Evolutionary conservation across 2,888 invertebrate species (phyloP), one percentile per base, ranked within the genome.

Genomic region (Quadriops clusia): DNA sequence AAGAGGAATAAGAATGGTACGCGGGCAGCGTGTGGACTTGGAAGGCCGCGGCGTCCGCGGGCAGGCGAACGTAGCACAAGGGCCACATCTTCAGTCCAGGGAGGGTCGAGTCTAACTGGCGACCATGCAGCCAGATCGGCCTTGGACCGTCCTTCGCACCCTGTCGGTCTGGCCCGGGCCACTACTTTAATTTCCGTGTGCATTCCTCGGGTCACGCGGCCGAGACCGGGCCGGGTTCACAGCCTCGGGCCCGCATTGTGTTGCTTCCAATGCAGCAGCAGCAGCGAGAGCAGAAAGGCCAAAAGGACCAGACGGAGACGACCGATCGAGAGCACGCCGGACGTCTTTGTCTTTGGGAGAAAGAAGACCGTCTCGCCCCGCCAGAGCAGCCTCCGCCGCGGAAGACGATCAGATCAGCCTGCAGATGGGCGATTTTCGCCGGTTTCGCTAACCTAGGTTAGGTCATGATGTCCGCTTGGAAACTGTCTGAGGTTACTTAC

Each of bases 261-360:
- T n/a, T n/a, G n/a, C n/a, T n/a, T n/a, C n/a, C n/a, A n/a, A n/a
- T n/a, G n/a, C n/a, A n/a, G n/a, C n/a, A n/a, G n/a, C n/a, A n/a
- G n/a, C n/a, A n/a, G n/a, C n/a, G n/a, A n/a, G n/a, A n/a, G n/a
- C n/a, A n/a, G n/a, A n/a, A n/a, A n/a, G n/a, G n/a, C n/a, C n/a
- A n/a, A n/a, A n/a, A n/a, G n/a, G n/a, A n/a, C 65, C 67, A 66
- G 66, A 67, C 65, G 67, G 66, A 64, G 65, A 65, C 65, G 65
- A 64, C 64, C 63, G 61, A 54, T 38, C 33, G 56, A 59, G 63
- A 59, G 60, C 61, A 31, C 27, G 29, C 28, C 32, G 30, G 57
- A 54, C 61, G 58, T 63, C 62, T 63, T 60, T 61, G 61, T 58
- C 58, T 17, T 18, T 63, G 62, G n/a, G 18, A 18, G 18, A 18